Evolutionary conservation across 2,113 vertebrate genomes (phyloP).

Genomic region (Numenius arquata): DNA sequence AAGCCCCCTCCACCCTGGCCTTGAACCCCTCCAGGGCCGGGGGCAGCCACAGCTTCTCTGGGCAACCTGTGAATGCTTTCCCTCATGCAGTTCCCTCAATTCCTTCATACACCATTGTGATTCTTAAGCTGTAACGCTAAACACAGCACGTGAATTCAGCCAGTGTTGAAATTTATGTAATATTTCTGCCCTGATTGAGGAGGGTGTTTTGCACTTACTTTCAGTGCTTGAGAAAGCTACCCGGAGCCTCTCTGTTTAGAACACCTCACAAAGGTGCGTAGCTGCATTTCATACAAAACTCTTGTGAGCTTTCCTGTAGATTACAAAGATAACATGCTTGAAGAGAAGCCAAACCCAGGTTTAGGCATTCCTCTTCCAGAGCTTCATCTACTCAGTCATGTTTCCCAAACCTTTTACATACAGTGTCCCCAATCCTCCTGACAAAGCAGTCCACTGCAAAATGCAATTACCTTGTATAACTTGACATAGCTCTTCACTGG

Average conservation of each 20-base stretch:
- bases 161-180: rapidly evolving
- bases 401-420: background rate
- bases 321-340: background rate
- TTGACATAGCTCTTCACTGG: background rate
- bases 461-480: no score
- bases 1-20: no score
- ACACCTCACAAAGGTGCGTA: background rate
- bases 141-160: background rate
- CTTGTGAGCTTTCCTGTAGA: background rate
- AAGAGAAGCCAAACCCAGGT: background rate
- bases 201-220: background rate
- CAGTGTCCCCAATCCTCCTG: background rate
- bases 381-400: background rate
- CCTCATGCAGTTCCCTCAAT: background rate
- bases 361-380: background rate
- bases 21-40: no score
- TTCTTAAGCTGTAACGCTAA: background rate
- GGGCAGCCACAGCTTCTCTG: no score
- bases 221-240: background rate
- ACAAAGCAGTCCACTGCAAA: background rate
- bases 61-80: background rate
- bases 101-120: background rate
- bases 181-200: background rate
- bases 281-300: background rate
- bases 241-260: background rate